Evolutionary conservation across 2,797 vertebrate species (phyloP).

Genomic region (Rhynchotus rufescens): DNA sequence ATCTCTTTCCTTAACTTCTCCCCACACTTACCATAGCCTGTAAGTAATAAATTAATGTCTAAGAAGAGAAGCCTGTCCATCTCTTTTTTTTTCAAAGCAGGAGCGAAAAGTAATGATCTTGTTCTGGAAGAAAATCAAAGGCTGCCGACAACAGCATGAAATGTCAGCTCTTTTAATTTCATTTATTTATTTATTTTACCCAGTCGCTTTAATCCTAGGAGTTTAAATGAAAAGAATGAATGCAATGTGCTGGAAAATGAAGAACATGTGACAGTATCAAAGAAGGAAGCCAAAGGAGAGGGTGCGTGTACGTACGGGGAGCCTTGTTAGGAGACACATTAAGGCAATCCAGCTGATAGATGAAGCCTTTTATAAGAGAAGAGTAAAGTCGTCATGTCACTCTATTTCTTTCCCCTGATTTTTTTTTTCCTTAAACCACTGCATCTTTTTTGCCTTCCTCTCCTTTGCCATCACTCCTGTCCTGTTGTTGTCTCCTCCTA

Average conservation of each 20-base stretch:
- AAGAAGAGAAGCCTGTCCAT: slow-evolving; percentile 39
- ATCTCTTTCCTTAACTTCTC: not conserved
- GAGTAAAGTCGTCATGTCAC: slow-evolving; percentile 65
- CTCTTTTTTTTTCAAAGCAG: slow-evolving; percentile 53
- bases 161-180: slow-evolving; percentile 80
- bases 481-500: slow-evolving; percentile 21
- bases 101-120: slow-evolving; percentile 76
- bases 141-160: slow-evolving; percentile 71
- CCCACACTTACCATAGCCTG: slow-evolving; percentile 8
- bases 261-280: slow-evolving; percentile 81
- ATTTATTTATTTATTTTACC: slow-evolving; percentile 76
- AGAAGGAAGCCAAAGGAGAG: slow-evolving; percentile 70
- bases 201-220: slow-evolving; percentile 82
- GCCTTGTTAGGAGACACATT: slow-evolving; percentile 78
- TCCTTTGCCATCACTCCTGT: not conserved
- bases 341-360: slow-evolving; percentile 79
- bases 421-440: not conserved
- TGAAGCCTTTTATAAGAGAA: slow-evolving; percentile 74
- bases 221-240: slow-evolving; percentile 82
- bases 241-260: slow-evolving; percentile 77
- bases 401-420: slow-evolving; percentile 31
- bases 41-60: slow-evolving; percentile 44
- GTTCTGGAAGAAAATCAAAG: slow-evolving; percentile 81
- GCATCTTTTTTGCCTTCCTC: not conserved
- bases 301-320: slow-evolving; percentile 35